These are phyloP conservation scores for Lagopus muta DNA, from an alignment of 2,113 vertebrate genomes.

Conservation along the genomic window DNA sequence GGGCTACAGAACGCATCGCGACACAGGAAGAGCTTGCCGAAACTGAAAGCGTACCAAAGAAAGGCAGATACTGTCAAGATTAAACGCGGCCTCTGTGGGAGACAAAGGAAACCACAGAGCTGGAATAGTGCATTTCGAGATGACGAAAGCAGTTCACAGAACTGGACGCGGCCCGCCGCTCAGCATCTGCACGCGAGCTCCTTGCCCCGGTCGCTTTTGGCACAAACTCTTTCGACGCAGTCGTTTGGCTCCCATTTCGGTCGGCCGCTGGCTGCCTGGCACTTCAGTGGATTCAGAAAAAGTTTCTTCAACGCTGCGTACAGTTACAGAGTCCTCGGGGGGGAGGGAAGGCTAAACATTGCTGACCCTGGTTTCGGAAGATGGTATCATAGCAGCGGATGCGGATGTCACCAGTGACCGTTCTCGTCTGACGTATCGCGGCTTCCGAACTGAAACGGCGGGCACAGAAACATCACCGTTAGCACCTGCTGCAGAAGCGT, in stretches of 20 bases:
- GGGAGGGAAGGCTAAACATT: constrained; percentile 62
- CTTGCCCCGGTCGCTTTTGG: neutral
- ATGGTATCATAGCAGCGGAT: constrained; percentile 42
- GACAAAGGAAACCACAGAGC: neutral
- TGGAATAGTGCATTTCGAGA: neutral
- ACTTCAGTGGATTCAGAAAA: neutral
- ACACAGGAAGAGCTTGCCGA: neutral
- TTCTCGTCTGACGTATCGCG: constrained; percentile 78
- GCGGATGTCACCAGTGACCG: constrained; percentile 51
- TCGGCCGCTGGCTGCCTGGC: constrained; percentile 23
- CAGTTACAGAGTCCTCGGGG: neutral
- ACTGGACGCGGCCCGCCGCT: neutral
- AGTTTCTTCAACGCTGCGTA: neutral
- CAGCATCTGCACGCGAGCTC: neutral
- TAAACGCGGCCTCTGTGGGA: neutral
- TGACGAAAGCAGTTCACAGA: neutral
- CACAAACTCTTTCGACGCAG: neutral
- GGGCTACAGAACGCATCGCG: neutral
- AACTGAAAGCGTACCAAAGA: neutral
- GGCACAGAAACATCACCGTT: neutral
- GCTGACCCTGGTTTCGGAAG: constrained; percentile 75
- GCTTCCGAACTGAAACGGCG: constrained; percentile 76
- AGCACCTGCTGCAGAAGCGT: neutral
- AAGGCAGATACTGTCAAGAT: neutral
- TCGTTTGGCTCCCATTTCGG: neutral